These are phyloP conservation scores for Rhingia rostrata DNA, from an alignment of 2,888 invertebrate species.

Conservation along the genomic window DNA sequence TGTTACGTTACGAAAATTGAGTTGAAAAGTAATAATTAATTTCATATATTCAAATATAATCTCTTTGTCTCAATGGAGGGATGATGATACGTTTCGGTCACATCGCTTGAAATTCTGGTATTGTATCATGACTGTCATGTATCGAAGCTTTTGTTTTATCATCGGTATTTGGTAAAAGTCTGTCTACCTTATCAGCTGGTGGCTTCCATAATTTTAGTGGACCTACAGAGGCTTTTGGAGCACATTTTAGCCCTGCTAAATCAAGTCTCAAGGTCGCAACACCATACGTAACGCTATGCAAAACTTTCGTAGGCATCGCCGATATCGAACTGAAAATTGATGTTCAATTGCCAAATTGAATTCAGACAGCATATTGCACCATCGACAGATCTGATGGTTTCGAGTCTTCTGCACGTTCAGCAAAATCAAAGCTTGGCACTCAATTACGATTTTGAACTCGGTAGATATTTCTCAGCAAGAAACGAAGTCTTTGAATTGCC, in stretches of 20 bases:
- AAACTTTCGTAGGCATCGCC: conserved; percentile 7
- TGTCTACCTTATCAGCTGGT: neutral
- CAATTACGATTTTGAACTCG: conserved; percentile 30
- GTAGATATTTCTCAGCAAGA: conserved; percentile 17
- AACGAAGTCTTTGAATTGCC: conserved; percentile 18
- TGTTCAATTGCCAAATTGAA: conserved; percentile 26
- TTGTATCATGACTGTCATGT: neutral
- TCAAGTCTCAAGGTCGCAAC: conserved; percentile 8
- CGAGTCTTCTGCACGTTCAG: conserved; percentile 16
- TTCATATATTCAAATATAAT: neutral
- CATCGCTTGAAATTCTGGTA: neutral
- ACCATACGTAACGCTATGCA: conserved; percentile 9
- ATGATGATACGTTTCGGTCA: neutral
- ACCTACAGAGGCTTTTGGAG: conserved; percentile 4
- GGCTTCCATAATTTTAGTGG: neutral
- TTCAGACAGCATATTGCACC: conserved; percentile 18
- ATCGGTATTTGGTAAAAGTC: neutral
- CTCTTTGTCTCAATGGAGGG: neutral
- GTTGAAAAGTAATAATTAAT: neutral
- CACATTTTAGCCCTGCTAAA: conserved; percentile 5
- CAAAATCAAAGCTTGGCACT: conserved; percentile 17
- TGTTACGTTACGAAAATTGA: neutral
- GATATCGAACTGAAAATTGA: conserved; percentile 6
- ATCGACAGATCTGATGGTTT: conserved; percentile 34
- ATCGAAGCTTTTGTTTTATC: neutral